These are phyloP conservation scores for Omphaloscelis lunosa DNA, from an alignment of 2,888 invertebrate species.

Conservation along the genomic window DNA sequence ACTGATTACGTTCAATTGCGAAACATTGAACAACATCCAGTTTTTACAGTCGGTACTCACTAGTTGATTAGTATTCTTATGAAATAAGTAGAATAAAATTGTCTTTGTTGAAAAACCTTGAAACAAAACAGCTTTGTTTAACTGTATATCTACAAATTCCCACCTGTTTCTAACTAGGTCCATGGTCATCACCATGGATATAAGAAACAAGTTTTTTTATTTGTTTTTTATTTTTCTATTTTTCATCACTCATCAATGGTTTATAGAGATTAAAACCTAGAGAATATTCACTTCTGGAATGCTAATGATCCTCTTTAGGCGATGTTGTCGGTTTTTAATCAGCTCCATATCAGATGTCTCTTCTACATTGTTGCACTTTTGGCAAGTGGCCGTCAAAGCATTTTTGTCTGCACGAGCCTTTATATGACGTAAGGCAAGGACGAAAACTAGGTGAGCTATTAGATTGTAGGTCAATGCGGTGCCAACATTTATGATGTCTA, in stretches of 20 bases:
- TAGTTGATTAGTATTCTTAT: conserved; percentile 4
- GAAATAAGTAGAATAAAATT: conserved; percentile 5
- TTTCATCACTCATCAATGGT: conserved; percentile 27
- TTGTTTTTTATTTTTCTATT: no score
- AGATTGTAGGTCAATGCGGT: conserved; percentile 31
- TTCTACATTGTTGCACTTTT: conserved; percentile 18
- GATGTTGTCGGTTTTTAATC: conserved; percentile 18
- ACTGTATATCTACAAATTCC: background rate
- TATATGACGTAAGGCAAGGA: conserved; percentile 6
- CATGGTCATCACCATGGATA: no score
- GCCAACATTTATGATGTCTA: conserved; percentile 30
- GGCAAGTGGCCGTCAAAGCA: background rate
- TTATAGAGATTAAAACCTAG: conserved; percentile 12
- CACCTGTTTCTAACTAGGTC: background rate
- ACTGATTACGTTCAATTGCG: background rate
- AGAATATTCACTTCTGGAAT: conserved; percentile 6
- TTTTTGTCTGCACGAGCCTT: background rate
- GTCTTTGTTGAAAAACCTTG: conserved; percentile 28
- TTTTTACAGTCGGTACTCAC: background rate
- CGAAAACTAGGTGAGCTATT: conserved; percentile 20
- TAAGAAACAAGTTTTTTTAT: no score
- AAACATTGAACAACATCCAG: background rate
- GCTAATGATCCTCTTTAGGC: background rate
- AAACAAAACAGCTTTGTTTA: conserved; percentile 23
- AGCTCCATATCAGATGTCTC: background rate